Evolutionary conservation across 2,797 vertebrate genomes (phyloP), one percentile per base, ranked within the genome.

Genomic region (Simalia tracyae): DNA sequence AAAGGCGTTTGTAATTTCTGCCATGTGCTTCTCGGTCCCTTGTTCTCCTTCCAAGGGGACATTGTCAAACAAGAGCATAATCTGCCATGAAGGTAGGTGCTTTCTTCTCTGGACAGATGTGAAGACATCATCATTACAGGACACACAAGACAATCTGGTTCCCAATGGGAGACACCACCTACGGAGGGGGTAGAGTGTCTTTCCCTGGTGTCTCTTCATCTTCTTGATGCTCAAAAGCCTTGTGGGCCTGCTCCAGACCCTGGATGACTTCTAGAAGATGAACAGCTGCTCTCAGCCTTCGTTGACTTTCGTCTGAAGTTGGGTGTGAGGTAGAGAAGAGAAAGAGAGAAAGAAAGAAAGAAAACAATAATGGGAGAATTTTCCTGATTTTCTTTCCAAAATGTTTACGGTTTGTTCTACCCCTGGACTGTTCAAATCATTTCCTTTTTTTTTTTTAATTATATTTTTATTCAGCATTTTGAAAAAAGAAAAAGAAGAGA

Each of bases 241-340:
- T 93, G 2, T 99, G 98, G 92, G 98, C 98, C 84, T 94, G 94
- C 93, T 99, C 98, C 97, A 98, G 96, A 90, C 98, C 98, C 81
- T 96, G 96, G 0, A 99, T 97, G 63, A 98, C 98, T 5, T 96
- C 97, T 95, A 98, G 92, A 92, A 99, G 97, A 31, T 95, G 97
- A 56, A 95, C 92, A 0, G 95, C 96, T 0, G 96, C 86, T 0
- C 92, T 95, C 50, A 94, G 96, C 92, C 96, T 96, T 46, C 89
- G 91, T 89, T 95, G 97, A 9, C 1, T n/a, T 89, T 22, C 1
- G 92, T 94, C 94, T 95, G 86, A 97, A 97, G 57, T 12, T 11
- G 57, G 92, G 95, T 46, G 50, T 42, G 86, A 87, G 68, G 92
- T 66, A 93, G 57, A 56, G 17, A 42, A 84, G 10, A 36, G 12